phyloP scores from a whole-genome alignment of 2,113 vertebrate species.

The Ptychochromis oligacanthus region DNA sequence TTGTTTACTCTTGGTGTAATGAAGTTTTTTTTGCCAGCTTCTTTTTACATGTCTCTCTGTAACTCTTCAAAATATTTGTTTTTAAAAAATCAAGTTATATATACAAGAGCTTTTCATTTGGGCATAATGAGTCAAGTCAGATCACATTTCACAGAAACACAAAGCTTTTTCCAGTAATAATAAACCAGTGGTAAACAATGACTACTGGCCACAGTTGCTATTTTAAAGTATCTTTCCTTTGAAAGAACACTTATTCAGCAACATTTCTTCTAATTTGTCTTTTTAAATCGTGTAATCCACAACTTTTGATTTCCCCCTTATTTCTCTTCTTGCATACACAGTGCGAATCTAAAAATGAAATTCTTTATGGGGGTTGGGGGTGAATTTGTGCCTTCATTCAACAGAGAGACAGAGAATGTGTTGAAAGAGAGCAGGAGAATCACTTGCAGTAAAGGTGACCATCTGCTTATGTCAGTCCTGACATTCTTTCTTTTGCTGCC shows the following conservation, averaged over 20 bases:
- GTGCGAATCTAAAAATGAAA: accelerated
- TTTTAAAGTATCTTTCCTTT: background rate
- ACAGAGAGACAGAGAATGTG: background rate
- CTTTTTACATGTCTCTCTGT: background rate
- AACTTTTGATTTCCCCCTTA: background rate
- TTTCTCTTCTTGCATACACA: background rate
- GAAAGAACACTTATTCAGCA: background rate
- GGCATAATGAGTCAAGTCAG: background rate
- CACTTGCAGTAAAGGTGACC: background rate
- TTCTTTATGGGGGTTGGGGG: background rate
- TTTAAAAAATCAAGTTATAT: background rate
- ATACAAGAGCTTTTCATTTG: background rate
- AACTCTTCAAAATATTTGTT: background rate
- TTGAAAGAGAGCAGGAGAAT: background rate
- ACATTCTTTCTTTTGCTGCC: slow-evolving; percentile 11
- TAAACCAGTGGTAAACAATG: background rate
- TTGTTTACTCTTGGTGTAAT: background rate
- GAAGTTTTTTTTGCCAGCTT: too few species aligned
- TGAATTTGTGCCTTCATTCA: background rate
- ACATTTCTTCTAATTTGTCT: background rate
- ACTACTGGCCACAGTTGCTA: background rate
- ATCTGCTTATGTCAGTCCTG: accelerated
- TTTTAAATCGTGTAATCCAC: background rate
- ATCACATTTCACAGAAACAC: background rate
- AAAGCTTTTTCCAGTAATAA: background rate